Conservation (phyloP, 1,140 invertebrate species). For the Augochlora pura region DNA sequence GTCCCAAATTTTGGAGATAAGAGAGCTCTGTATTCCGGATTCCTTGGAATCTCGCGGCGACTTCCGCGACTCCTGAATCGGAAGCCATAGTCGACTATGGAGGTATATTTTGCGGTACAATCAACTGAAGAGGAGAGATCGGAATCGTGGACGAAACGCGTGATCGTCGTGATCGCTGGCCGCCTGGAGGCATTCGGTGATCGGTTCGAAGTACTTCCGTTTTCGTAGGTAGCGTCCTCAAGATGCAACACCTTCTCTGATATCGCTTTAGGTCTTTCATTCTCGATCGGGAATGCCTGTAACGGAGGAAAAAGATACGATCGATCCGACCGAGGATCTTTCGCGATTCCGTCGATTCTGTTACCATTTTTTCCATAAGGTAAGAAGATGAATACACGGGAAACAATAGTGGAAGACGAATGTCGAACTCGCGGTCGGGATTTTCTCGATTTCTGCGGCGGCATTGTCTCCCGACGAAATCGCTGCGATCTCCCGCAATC, state of each 20-base stretch:
- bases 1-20: not conserved
- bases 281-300: slow-evolving; percentile 23
- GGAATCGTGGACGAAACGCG: slow-evolving; percentile 5
- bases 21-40: not conserved
- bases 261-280: slow-evolving; percentile 15
- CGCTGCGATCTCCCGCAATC: slow-evolving; percentile 37
- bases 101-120: slow-evolving; percentile 12
- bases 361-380: slow-evolving; percentile 36
- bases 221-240: slow-evolving; percentile 17
- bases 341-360: slow-evolving; percentile 3
- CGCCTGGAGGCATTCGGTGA: slow-evolving; percentile 69
- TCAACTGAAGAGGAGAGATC: not conserved
- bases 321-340: slow-evolving; percentile 35
- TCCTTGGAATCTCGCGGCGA: not conserved
- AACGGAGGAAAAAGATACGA: slow-evolving; percentile 36
- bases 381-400: slow-evolving; percentile 46
- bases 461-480: slow-evolving; percentile 52
- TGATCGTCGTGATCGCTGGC: slow-evolving; percentile 55
- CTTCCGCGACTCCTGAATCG: not conserved
- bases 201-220: slow-evolving; percentile 73
- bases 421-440: slow-evolving; percentile 53
- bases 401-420: slow-evolving; percentile 29
- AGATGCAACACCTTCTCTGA: slow-evolving; percentile 8
- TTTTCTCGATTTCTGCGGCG: slow-evolving; percentile 52
- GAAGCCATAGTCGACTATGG: slow-evolving; percentile 4